Evolutionary conservation across 30 jellyfish, hydroid and myxozoan species (phyloP), one percentile per base, ranked within the genome.

Genomic region (Catostylus mosaicus): DNA sequence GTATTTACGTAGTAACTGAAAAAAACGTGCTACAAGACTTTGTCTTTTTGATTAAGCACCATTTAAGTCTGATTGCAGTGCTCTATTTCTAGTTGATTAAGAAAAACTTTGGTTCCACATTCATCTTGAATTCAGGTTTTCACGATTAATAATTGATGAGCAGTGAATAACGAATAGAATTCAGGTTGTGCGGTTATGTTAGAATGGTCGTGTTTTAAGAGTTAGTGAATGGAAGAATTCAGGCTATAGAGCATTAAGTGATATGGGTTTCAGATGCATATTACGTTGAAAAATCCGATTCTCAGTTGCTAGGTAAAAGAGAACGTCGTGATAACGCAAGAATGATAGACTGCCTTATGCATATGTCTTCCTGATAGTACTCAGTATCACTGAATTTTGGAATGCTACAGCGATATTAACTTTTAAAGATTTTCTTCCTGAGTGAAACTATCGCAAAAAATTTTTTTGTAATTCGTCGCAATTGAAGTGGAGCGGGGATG

Each of bases 161-260:
- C 16, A 43, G 67, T 52, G 54, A 69, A 69, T 69, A 69, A 36
- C 66, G 37, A 36, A 69, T 37, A 52, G 54, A 69, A 37, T 18
- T 32, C 51, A 66, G 0, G 56, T 26, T 24, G 3, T 69, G 82
- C 62, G 82, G 82, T 43, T 19, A n/a, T 19, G 65, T 69, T 6
- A 52, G 54, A 32, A 32, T 43, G 24, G 20, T 23, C 38, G 67
- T 69, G 51, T 32, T 37, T 35, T 24, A 52, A 14, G 37, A 26
- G 82, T 69, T 24, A 67, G 8, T 37, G 27, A 52, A 45, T 33
- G 78, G 14, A 30, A 33, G 57, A 66, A 66, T 66, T 66, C 78
- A 66, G 23, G 54, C 29, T 36, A 66, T 29, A 31, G 78, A 30
- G 27, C 50, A 66, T 23, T 33, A 12, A 22, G 57, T 23, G 30